Evolutionary conservation across 2,888 invertebrate species (phyloP).

Genomic region (Pocota personata): DNA sequence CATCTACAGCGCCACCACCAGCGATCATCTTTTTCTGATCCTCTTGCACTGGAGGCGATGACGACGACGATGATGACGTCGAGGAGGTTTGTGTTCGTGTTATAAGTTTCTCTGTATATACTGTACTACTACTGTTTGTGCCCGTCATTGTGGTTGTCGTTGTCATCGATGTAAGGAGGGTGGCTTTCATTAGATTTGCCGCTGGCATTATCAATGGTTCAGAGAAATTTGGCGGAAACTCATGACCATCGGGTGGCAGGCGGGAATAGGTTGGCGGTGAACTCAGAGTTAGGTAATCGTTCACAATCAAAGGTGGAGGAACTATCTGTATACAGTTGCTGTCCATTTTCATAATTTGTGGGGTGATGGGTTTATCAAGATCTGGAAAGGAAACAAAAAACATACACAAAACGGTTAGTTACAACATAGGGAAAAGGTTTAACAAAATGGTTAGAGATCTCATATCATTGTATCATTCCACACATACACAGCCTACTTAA

Average conservation of each 20-base stretch:
- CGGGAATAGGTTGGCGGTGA: slow-evolving; percentile 82
- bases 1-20: slow-evolving; percentile 38
- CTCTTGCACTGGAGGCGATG: slow-evolving; percentile 52
- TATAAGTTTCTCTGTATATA: slow-evolving; percentile 77
- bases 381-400: slow-evolving; percentile 48
- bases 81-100: slow-evolving; percentile 76
- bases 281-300: slow-evolving; percentile 81
- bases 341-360: slow-evolving; percentile 75
- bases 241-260: slow-evolving; percentile 83
- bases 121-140: slow-evolving; percentile 72
- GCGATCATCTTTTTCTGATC: slow-evolving; percentile 57
- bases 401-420: slow-evolving; percentile 44
- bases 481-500: not conserved
- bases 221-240: slow-evolving; percentile 82
- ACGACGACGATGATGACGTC: slow-evolving; percentile 31
- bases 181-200: slow-evolving; percentile 76
- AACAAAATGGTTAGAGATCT: not conserved
- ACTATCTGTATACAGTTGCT: slow-evolving; percentile 76
- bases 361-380: slow-evolving; percentile 73
- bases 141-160: slow-evolving; percentile 76
- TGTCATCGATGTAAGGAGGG: slow-evolving; percentile 76
- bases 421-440: slow-evolving; percentile 38
- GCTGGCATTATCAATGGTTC: slow-evolving; percentile 82
- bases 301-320: slow-evolving; percentile 80
- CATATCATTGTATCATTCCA: slow-evolving; percentile 12